Percentiles rank a stretch among this genome's conserved stretches.
Conservation (phyloP, 2,888 invertebrate genomes). For the Polydrusus cervinus region DNA sequence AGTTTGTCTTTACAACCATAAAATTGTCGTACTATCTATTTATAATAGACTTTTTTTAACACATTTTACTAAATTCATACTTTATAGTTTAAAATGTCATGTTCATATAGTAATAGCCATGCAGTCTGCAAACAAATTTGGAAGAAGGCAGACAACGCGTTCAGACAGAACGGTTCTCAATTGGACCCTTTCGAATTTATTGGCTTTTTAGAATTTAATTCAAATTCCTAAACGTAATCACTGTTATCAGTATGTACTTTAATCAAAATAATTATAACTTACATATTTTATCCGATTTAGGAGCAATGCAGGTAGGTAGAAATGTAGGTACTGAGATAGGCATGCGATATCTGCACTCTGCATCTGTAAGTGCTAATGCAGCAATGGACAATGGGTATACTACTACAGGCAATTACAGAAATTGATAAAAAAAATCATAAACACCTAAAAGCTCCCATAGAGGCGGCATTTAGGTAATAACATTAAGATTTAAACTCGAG, state of each 20-base stretch:
- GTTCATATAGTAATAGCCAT: too few species aligned
- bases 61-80: too few species aligned
- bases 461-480: conserved; percentile 38
- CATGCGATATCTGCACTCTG: conserved; percentile 20
- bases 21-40: too few species aligned
- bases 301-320: conserved; percentile 18
- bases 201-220: neutral
- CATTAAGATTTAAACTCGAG: conserved; percentile 36
- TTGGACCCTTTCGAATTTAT: too few species aligned
- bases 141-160: too few species aligned
- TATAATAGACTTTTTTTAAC: too few species aligned
- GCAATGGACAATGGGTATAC: too few species aligned
- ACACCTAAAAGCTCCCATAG: conserved; percentile 38
- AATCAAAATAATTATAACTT: conserved; percentile 20
- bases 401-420: too few species aligned
- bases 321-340: conserved; percentile 19
- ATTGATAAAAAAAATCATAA: conserved; percentile 33
- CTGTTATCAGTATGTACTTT: conserved; percentile 6
- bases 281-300: conserved; percentile 16
- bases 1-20: too few species aligned
- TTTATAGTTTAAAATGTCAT: too few species aligned
- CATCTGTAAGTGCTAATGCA: conserved; percentile 18
- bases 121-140: too few species aligned
- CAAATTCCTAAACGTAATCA: neutral
- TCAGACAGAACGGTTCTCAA: too few species aligned